Base-by-base conservation (phyloP, 1,140 invertebrate genomes). In the Dendroctonus valens region DNA sequence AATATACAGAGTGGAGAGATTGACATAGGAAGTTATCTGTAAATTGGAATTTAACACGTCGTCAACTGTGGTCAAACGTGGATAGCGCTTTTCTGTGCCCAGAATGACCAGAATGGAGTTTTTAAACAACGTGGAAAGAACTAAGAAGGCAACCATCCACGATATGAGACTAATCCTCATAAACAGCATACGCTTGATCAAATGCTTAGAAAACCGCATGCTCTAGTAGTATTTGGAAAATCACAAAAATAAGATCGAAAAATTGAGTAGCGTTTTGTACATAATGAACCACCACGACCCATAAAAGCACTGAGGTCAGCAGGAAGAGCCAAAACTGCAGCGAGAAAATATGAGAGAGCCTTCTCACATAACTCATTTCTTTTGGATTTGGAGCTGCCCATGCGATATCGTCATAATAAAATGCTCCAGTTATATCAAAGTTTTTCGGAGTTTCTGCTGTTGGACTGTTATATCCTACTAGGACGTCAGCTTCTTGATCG, bases 51-150 rank as follows among this genome's bases (percentile, higher is more conserved):
- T 46, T 42, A 59, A 5, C 5, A 65, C 12, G 8, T 53, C 38
- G n/a, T 52, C n/a, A 5, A 55, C 3, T 14, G 14, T 39, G 8
- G 39, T 6, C 38, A 65, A 15, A 3, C 49, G 7, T 14, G 38
- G 44, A 7, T 51, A 7, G 8, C 15, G 11, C 14, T 59, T 48
- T 6, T 40, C 46, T 5, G 51, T 65, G 9, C 51, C 63, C 5
- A 55, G 41, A 46, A 65, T 65, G 7, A 65, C 37, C n/a, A 65
- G 6, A 6, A 65, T 39, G 6, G 55, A 49, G 38, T 65, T 65
- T 53, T 65, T 65, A 15, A 65, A 65, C n/a, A 65, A 8, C 39
- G 63, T 44, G 5, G 54, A 54, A 41, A 54, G 6, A 14, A 46
- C 40, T 26, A 65, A 12, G 44, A 65, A 58, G 5, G 51, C 53